Evolutionary conservation across 30 jellyfish, hydroid and myxozoan genomes (phyloP).

Genomic region (Aurelia sp.): DNA sequence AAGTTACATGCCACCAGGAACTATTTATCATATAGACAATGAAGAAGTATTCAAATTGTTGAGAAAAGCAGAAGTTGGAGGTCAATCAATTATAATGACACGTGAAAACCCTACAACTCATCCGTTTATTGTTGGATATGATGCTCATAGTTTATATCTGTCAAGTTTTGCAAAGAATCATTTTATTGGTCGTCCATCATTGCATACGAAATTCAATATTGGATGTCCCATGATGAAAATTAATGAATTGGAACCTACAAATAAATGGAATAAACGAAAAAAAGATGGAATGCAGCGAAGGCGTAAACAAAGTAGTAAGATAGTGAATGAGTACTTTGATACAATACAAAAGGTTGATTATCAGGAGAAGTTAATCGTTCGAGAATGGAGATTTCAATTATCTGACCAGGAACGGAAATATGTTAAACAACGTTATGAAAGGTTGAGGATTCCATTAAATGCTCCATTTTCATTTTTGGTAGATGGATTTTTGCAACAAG

Average conservation of each 20-base stretch:
- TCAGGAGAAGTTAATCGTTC: neutral
- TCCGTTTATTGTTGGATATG: conserved; percentile 6
- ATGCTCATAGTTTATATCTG: neutral
- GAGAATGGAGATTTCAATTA: neutral
- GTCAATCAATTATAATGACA: conserved; percentile 8
- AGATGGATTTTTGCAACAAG: neutral
- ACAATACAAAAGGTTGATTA: neutral
- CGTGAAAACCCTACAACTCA: neutral
- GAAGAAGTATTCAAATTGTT: neutral
- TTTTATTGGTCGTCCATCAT: neutral
- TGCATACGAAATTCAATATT: neutral
- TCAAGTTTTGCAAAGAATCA: conserved; percentile 19
- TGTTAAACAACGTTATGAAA: neutral
- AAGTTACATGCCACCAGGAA: no score
- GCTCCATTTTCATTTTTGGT: neutral
- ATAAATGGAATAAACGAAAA: no score
- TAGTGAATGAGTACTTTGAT: neutral
- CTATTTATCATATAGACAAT: no score
- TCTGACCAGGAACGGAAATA: neutral
- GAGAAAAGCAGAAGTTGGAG: conserved; percentile 5
- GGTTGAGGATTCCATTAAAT: neutral
- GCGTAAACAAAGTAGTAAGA: neutral
- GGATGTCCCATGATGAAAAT: no score
- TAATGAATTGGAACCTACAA: no score
- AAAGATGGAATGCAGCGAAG: no score